Evolutionary conservation across 2,797 vertebrate genomes (phyloP).

Genomic region (Rhinatrema bivittatum): DNA sequence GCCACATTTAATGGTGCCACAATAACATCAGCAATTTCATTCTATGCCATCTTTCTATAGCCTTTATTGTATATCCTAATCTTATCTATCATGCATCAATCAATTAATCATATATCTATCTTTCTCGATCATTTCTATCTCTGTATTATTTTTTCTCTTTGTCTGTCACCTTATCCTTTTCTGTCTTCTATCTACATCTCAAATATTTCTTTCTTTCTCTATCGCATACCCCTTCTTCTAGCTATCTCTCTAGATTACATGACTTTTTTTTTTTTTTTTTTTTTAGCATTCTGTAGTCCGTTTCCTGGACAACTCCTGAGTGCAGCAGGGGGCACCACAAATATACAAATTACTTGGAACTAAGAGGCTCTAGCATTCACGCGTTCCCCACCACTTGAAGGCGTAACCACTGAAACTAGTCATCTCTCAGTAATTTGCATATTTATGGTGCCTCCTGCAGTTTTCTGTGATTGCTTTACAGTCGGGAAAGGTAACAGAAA

Average conservation of each 20-base stretch:
- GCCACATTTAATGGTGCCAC: too few species aligned
- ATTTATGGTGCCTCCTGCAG: conserved; percentile 69
- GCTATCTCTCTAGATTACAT: background rate
- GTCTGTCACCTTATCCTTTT: too few species aligned
- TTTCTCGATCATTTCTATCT: too few species aligned
- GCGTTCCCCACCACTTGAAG: conserved; percentile 40
- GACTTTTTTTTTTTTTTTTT: too few species aligned
- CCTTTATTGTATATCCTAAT: too few species aligned
- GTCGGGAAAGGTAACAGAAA: conserved; percentile 60
- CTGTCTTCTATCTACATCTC: too few species aligned
- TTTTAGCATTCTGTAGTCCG: conserved; percentile 23
- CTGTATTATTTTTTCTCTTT: too few species aligned
- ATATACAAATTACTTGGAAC: conserved; percentile 45
- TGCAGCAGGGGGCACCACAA: conserved; percentile 53
- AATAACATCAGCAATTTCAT: too few species aligned
- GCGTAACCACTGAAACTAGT: conserved; percentile 63
- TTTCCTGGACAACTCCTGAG: conserved; percentile 38
- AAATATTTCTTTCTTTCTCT: too few species aligned
- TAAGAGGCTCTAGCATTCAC: conserved; percentile 22
- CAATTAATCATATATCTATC: background rate
- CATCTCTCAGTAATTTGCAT: conserved; percentile 64
- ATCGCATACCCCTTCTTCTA: too few species aligned
- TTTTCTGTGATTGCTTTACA: conserved; percentile 62
- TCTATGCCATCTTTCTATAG: too few species aligned
- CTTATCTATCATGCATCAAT: conserved; percentile 1